These are phyloP conservation scores for Cassiopea andromeda DNA, from an alignment of 30 jellyfish, hydroid and myxozoan species.

Conservation along the genomic window DNA sequence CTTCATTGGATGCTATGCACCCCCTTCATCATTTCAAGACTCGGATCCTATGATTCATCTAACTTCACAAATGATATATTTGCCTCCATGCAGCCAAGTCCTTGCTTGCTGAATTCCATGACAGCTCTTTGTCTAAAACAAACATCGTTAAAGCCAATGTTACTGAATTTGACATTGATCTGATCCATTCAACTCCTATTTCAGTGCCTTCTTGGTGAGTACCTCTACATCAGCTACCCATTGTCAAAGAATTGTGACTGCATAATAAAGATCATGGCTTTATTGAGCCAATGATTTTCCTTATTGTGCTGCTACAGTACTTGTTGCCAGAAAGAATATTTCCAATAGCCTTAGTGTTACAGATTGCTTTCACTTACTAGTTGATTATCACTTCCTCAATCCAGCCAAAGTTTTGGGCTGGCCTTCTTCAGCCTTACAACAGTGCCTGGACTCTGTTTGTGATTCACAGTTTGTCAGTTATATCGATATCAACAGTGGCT, in stretches of 20 bases:
- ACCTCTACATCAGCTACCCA: constrained; percentile 26
- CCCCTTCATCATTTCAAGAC: too few relatives aligned
- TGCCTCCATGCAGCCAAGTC: too few relatives aligned
- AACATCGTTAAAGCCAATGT: too few relatives aligned
- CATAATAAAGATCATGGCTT: constrained; percentile 40
- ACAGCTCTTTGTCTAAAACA: too few relatives aligned
- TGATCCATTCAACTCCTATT: too few relatives aligned
- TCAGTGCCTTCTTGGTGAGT: too few relatives aligned
- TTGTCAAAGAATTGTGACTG: constrained; percentile 20
- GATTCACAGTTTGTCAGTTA: not conserved
- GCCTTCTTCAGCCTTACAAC: not conserved
- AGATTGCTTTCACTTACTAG: constrained; percentile 15
- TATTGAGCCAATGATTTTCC: constrained; percentile 48
- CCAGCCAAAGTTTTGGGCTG: not conserved
- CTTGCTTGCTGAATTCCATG: too few relatives aligned
- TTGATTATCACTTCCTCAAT: constrained; percentile 1
- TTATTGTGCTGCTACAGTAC: constrained; percentile 57
- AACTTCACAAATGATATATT: too few relatives aligned
- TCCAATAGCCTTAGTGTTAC: constrained; percentile 27
- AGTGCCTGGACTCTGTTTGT: not conserved
- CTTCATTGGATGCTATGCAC: too few relatives aligned
- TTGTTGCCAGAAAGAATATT: constrained; percentile 44
- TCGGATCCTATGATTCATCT: too few relatives aligned
- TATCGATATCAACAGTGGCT: not conserved
- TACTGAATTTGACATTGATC: too few relatives aligned